Evolutionary conservation across 2,113 vertebrate species (phyloP).

Genomic region (Brachyistius frenatus): DNA sequence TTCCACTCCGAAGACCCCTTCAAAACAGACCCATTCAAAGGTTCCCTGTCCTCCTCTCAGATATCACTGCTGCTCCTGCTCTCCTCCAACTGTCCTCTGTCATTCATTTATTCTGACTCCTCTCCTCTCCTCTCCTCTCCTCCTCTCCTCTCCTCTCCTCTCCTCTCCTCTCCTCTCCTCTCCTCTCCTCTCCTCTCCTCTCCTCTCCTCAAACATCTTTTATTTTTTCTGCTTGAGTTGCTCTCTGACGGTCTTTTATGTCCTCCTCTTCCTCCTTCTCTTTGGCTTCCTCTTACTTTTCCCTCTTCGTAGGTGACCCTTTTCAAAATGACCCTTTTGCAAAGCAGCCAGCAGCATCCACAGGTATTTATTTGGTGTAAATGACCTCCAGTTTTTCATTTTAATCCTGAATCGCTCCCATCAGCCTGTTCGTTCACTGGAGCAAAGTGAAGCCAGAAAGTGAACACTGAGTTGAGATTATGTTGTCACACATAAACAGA

Average conservation of each 20-base stretch:
- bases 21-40: conserved; percentile 95
- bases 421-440: no score
- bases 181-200: neutral
- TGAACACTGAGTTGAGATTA: no score
- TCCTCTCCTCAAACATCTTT: conserved; percentile 5
- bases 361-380: conserved; percentile 83
- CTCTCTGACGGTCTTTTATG: conserved; percentile 49
- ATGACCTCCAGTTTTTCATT: no score
- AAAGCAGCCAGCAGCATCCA: conserved; percentile 85
- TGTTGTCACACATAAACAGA: no score
- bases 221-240: conserved; percentile 37
- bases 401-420: no score
- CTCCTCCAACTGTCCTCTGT: neutral
- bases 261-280: conserved; percentile 26
- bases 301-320: conserved; percentile 86
- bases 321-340: conserved; percentile 96
- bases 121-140: neutral
- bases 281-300: neutral
- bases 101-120: neutral
- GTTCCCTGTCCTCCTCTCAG: conserved; percentile 63
- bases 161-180: neutral
- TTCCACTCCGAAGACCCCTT: conserved; percentile 98
- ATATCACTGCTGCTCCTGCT: no score
- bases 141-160: neutral
- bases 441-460: no score